Percentiles rank a stretch among this genome's conserved stretches.
Conservation (phyloP, 1,140 invertebrate species). For the Macrotrachela quadricornifera region DNA sequence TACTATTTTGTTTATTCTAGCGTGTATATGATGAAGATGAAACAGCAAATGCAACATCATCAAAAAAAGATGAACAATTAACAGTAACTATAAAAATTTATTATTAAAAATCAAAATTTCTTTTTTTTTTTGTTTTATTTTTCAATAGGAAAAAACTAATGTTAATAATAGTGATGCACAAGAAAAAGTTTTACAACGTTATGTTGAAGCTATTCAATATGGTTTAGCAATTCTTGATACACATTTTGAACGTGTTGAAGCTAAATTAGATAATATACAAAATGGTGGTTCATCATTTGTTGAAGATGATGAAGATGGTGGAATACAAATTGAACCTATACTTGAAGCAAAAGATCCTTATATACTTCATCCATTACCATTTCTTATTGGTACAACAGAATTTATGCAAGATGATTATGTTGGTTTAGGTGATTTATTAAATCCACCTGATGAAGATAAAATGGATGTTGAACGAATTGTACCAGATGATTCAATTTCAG, state of each 20-base stretch:
- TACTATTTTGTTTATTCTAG: slow-evolving; percentile 13
- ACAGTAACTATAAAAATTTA: too few relatives aligned
- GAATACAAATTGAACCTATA: slow-evolving; percentile 30
- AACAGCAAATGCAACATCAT: slow-evolving; percentile 31
- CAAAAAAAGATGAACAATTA: slow-evolving; percentile 12
- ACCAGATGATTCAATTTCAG: too few relatives aligned
- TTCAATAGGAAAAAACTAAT: too few relatives aligned
- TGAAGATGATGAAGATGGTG: slow-evolving; percentile 41
- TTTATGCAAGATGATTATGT: slow-evolving; percentile 53
- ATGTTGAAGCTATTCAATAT: slow-evolving; percentile 36
- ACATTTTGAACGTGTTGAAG: slow-evolving; percentile 42
- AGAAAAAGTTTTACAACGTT: slow-evolving; percentile 22
- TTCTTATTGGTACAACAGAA: slow-evolving; percentile 49
- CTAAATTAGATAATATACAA: too few relatives aligned
- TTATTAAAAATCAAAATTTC: too few relatives aligned
- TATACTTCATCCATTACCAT: slow-evolving; percentile 45
- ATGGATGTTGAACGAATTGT: too few relatives aligned
- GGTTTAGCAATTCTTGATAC: slow-evolving; percentile 46
- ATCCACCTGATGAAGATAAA: too few relatives aligned
- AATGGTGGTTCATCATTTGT: slow-evolving; percentile 17
- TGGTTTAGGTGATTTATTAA: slow-evolving; percentile 36
- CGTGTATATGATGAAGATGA: slow-evolving; percentile 57
- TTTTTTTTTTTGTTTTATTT: too few relatives aligned
- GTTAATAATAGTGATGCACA: slow-evolving; percentile 19
- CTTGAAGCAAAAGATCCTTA: slow-evolving; percentile 48